A percentile compares a stretch with the other conserved stretches of the same genome.
Evolutionary conservation across 92 coral and sea anemone species (phyloP).

Genomic region (Zoanthus gigantus): DNA sequence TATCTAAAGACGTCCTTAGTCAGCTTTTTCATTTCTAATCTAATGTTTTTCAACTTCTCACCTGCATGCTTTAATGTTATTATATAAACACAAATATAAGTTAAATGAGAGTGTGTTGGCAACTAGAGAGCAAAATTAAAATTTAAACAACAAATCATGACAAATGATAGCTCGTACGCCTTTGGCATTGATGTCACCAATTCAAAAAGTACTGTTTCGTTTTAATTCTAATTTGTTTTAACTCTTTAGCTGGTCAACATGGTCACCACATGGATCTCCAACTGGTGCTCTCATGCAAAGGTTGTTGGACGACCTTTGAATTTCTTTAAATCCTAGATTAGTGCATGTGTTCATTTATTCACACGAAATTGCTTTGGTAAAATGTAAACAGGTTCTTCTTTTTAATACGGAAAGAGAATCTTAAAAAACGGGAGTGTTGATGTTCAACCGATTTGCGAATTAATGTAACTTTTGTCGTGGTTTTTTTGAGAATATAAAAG

Average conservation of each 20-base stretch:
- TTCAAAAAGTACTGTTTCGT: not conserved
- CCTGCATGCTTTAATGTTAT: not conserved
- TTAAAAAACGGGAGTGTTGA: not conserved
- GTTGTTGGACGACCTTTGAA: not conserved
- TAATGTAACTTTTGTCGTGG: not conserved
- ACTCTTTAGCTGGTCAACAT: not conserved
- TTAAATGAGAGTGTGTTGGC: not conserved
- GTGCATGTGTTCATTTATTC: not conserved
- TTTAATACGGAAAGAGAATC: not conserved
- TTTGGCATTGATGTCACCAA: not conserved
- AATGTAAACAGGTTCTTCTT: constrained; percentile 18
- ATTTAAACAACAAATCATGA: not conserved
- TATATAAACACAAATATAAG: not conserved
- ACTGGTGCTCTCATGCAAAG: too few relatives aligned
- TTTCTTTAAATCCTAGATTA: not conserved
- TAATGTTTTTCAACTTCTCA: constrained; percentile 16
- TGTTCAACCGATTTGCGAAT: not conserved
- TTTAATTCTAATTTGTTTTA: not conserved
- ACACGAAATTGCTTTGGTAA: not conserved
- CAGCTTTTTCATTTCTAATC: not conserved
- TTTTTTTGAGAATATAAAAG: constrained; percentile 15
- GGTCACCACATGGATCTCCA: too few relatives aligned
- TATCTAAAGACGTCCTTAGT: not conserved
- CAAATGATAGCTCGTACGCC: constrained; percentile 1
- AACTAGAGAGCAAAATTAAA: not conserved